These are phyloP conservation scores for Orius laevigatus DNA, from an alignment of 1,140 invertebrate genomes.

Conservation along the genomic window DNA sequence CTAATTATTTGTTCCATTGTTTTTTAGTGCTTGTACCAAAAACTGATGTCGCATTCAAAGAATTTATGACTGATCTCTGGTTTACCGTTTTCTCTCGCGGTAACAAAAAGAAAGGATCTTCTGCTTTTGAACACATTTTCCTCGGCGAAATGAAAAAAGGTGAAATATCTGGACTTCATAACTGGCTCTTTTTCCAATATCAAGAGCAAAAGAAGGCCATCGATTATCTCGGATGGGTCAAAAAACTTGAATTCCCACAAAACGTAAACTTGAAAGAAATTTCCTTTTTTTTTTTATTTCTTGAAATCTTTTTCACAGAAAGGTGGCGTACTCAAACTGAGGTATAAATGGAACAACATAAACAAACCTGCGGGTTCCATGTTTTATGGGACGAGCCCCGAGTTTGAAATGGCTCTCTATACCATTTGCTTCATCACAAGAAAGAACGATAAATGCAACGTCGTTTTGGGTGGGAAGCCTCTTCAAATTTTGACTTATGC, in stretches of 20 bases:
- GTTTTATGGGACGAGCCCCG: constrained; percentile 82
- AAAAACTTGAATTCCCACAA: constrained; percentile 42
- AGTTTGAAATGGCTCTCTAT: constrained; percentile 81
- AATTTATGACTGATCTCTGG: constrained; percentile 58
- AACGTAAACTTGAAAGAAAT: constrained; percentile 7
- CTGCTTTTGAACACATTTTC: constrained; percentile 77
- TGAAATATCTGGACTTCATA: constrained; percentile 65
- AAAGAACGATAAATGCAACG: constrained; percentile 48
- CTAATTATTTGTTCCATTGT: no score
- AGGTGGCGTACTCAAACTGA: constrained; percentile 57
- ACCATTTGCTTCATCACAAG: constrained; percentile 66
- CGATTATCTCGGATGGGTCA: constrained; percentile 61
- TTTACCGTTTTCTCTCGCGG: constrained; percentile 66
- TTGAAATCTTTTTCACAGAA: constrained; percentile 46
- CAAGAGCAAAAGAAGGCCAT: constrained; percentile 47
- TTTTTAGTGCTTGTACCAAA: constrained; percentile 13
- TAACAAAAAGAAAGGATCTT: constrained; percentile 57
- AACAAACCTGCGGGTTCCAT: constrained; percentile 63
- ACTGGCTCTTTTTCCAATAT: constrained; percentile 67
- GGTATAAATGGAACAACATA: constrained; percentile 52
- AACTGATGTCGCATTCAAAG: constrained; percentile 37
- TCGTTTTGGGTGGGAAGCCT: constrained; percentile 48
- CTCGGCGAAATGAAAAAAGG: constrained; percentile 55
- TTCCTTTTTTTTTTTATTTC: constrained; percentile 20
- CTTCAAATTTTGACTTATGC: constrained; percentile 55